Evolutionary conservation across 2,888 invertebrate genomes (phyloP), one percentile per base, ranked within the genome.

Genomic region (Oscheius myriophilus): DNA sequence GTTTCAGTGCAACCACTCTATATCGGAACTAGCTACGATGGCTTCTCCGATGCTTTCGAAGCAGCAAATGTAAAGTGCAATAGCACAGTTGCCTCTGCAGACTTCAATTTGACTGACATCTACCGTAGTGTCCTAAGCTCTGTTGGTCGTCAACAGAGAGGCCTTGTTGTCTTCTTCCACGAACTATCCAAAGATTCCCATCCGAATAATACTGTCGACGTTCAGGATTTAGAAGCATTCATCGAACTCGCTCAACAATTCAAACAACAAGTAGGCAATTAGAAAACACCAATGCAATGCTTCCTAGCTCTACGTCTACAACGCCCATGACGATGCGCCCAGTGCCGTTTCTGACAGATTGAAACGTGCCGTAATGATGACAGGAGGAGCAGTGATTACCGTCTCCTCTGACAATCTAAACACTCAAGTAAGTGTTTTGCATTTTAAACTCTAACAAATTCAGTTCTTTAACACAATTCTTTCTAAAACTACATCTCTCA

Each of bases 121-220:
- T 49, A 33, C 25, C 18, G 39, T 14, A 23, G 25, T 49, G 39
- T 14, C 9, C 12, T 49, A 1, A 26, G 16, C 1, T 45, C 61
- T 4, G 33, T 61, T n/a, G 61, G 61, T 6, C 25, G 49, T 49
- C 61, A 61, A 46, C 61, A 61, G 21, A 25, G 61, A 33, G 61
- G 61, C 1, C 46, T 61, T 9, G 7, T 61, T 7, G 49, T 61
- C 49, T 61, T 61, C 39, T 61, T 49, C 39, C 42, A 57, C 21
- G 57, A 57, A 12, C 23, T 25, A 2, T 43, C 42, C 9, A 6
- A 11, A 1, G 7, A 42, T 16, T 12, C 14, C 12, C 3, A 16
- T 12, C 26, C 23, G 26, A 23, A 16, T 3, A 9, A 6, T 6
- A 33, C 33, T 3, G 39, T 39, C 26, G 23, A n/a, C 3, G 46